These are phyloP conservation scores for Lordiphosa mommai DNA, from an alignment of 1,140 invertebrate genomes.

Conservation along the genomic window DNA sequence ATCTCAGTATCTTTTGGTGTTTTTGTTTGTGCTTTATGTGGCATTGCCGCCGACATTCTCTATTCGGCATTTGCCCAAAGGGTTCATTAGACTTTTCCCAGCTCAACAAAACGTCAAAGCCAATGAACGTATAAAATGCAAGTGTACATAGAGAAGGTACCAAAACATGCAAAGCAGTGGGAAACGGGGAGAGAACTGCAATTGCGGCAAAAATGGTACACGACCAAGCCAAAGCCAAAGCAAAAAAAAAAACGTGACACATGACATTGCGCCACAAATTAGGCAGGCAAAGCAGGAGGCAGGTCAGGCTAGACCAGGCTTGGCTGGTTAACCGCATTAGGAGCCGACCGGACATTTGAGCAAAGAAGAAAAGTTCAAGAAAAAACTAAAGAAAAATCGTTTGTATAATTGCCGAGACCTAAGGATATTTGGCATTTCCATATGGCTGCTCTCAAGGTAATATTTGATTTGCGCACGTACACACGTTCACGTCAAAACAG, in stretches of 20 bases:
- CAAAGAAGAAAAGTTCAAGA: not conserved
- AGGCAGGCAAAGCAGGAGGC: conserved; percentile 37
- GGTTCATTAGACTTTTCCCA: conserved; percentile 66
- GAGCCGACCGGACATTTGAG: not conserved
- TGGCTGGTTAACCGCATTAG: not conserved
- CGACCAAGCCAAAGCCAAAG: conserved; percentile 18
- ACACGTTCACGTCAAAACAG: conserved; percentile 8
- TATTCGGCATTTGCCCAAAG: conserved; percentile 40
- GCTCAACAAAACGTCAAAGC: conserved; percentile 50
- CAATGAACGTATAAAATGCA: conserved; percentile 65
- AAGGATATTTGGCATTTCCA: conserved; percentile 18
- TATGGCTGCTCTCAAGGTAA: conserved; percentile 15
- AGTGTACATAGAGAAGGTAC: conserved; percentile 10
- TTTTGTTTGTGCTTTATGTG: conserved; percentile 42
- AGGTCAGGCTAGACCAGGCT: not conserved
- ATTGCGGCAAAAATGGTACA: conserved; percentile 35
- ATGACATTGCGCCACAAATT: conserved; percentile 42
- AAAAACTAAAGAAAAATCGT: conserved; percentile 30
- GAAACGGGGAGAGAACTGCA: conserved; percentile 22
- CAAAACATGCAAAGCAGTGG: conserved; percentile 6
- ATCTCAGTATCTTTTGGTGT: conserved; percentile 16
- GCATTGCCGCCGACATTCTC: conserved; percentile 14
- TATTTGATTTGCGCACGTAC: conserved; percentile 30
- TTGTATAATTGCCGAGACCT: conserved; percentile 43
- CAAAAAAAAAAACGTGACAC: conserved; percentile 50